These are phyloP conservation scores for Trichonephila clavipes DNA, from an alignment of 1,140 invertebrate genomes.

Conservation along the genomic window DNA sequence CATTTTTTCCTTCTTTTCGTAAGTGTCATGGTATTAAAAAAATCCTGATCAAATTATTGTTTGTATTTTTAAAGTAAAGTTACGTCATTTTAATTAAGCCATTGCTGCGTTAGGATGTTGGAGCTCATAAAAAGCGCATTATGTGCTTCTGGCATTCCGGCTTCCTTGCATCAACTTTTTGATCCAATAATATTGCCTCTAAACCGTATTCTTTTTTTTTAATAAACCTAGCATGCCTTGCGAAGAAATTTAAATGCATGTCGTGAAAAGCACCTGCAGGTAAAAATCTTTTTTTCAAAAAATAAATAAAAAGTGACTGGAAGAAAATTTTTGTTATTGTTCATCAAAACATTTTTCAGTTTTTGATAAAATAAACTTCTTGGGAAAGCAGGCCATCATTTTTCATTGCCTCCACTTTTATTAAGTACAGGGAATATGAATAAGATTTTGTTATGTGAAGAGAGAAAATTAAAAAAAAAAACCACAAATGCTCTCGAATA, in stretches of 20 bases:
- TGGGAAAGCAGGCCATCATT: background rate
- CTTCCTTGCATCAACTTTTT: slow-evolving; percentile 32
- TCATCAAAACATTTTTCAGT: slow-evolving; percentile 15
- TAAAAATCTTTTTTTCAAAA: slow-evolving; percentile 2
- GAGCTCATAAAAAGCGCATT: slow-evolving; percentile 14
- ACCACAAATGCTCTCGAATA: background rate
- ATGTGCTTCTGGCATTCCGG: slow-evolving; percentile 38
- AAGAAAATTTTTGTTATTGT: slow-evolving; percentile 31
- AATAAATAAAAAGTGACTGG: background rate
- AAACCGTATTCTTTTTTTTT: background rate
- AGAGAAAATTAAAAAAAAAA: too few species aligned
- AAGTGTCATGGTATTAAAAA: slow-evolving; percentile 52
- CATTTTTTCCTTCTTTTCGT: background rate
- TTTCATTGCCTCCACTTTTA: slow-evolving; percentile 12
- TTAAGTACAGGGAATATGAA: background rate
- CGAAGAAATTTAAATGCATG: slow-evolving; percentile 55
- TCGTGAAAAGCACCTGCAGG: slow-evolving; percentile 5
- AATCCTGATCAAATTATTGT: slow-evolving; percentile 63
- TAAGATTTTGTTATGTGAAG: background rate
- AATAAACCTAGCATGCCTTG: too few species aligned
- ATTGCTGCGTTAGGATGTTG: background rate
- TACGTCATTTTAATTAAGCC: slow-evolving; percentile 61
- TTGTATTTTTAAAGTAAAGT: slow-evolving; percentile 48
- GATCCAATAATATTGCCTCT: slow-evolving; percentile 52
- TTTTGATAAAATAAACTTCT: background rate